Conservation (phyloP, 2,888 invertebrate species). For the Drosophila suboccidentalis region DNA sequence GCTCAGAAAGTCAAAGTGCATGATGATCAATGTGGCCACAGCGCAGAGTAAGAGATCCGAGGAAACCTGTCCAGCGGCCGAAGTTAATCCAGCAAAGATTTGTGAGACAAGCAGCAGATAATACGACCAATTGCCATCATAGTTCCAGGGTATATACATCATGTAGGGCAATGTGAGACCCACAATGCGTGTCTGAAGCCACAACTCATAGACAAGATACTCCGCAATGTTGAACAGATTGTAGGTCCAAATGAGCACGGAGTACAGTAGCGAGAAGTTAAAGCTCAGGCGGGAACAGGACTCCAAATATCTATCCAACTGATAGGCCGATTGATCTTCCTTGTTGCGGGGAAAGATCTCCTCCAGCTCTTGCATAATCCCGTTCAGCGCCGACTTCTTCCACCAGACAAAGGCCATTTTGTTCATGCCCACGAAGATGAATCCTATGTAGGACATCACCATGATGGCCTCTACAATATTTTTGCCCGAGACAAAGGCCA, state of each 20-base stretch:
- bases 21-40: constrained; percentile 77
- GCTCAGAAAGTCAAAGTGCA: constrained; percentile 81
- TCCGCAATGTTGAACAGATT: constrained; percentile 75
- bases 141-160: constrained; percentile 72
- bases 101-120: constrained; percentile 65
- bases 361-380: constrained; percentile 63
- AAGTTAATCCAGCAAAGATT: constrained; percentile 72
- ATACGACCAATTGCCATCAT: constrained; percentile 66
- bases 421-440: constrained; percentile 69
- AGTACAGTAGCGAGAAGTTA: constrained; percentile 75
- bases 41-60: constrained; percentile 81
- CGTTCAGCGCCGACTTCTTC: constrained; percentile 63
- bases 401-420: constrained; percentile 80
- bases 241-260: constrained; percentile 81
- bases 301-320: constrained; percentile 51
- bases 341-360: constrained; percentile 61
- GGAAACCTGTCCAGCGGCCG: constrained; percentile 79
- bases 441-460: constrained; percentile 80
- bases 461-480: constrained; percentile 75
- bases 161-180: constrained; percentile 69
- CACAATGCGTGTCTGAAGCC: constrained; percentile 53
- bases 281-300: constrained; percentile 60
- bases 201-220: constrained; percentile 66
- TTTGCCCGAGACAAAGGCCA: constrained; percentile 56
- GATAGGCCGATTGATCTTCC: constrained; percentile 45